Percentiles rank a stretch among this genome's conserved stretches.
phyloP scores from a whole-genome alignment of 2,113 vertebrate genomes.

The Triplophysa siluroides region DNA sequence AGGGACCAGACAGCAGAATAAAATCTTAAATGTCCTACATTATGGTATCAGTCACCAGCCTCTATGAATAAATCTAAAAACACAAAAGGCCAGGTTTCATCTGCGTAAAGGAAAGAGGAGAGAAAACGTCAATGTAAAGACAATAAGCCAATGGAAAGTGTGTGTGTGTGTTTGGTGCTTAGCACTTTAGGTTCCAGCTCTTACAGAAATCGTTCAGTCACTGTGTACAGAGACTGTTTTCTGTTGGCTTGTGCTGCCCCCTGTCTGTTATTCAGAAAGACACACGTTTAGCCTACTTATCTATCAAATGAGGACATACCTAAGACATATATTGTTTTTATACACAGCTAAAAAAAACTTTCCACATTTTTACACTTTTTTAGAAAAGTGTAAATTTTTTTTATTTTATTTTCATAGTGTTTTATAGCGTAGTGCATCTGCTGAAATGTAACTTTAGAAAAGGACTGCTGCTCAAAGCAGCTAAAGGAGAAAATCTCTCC shows the following conservation, averaged over 20 bases:
- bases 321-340: neutral
- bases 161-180: neutral
- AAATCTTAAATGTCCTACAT: too few relatives aligned
- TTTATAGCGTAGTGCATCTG: too few relatives aligned
- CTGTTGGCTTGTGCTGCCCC: conserved; percentile 23
- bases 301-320: neutral
- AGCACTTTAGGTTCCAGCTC: too few relatives aligned
- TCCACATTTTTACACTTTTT: neutral
- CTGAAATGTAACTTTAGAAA: too few relatives aligned
- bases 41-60: too few relatives aligned
- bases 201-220: neutral
- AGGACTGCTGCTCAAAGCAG: neutral
- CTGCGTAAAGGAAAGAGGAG: too few relatives aligned
- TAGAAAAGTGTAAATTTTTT: neutral
- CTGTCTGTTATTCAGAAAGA: neutral
- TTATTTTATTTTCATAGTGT: neutral
- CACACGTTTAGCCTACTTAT: neutral
- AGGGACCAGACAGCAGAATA: too few relatives aligned
- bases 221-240: neutral
- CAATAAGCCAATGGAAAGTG: neutral
- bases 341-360: conserved; percentile 9
- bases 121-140: too few relatives aligned
- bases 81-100: too few relatives aligned
- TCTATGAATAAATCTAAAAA: too few relatives aligned
- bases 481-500: conserved; percentile 27